Percentiles rank a stretch among this genome's conserved stretches.
Evolutionary conservation across 2,113 vertebrate genomes (phyloP).

Genomic region (Craseonycteris thonglongyai): DNA sequence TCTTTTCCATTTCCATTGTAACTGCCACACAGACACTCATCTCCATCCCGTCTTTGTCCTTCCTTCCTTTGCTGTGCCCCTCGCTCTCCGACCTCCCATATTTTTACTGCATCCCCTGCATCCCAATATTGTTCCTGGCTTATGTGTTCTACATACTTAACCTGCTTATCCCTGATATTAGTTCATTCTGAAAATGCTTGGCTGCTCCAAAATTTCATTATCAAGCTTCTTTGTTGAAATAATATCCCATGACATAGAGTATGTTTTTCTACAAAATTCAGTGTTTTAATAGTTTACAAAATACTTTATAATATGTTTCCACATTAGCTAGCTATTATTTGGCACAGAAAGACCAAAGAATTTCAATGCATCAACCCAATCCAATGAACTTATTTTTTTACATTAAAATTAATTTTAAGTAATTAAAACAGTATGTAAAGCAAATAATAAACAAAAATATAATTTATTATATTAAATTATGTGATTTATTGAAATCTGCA

Average conservation of each 20-base stretch:
- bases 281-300: not conserved
- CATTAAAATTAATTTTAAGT: not conserved
- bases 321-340: not conserved
- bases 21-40: not conserved
- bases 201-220: slow-evolving; percentile 38
- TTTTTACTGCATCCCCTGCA: not conserved
- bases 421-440: not conserved
- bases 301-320: not conserved
- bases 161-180: not conserved
- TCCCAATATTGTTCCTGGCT: not conserved
- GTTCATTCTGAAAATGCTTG: not conserved
- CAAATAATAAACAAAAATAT: not conserved
- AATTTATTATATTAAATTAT: not conserved
- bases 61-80: not conserved
- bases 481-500: not conserved
- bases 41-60: not conserved
- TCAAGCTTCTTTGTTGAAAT: slow-evolving; percentile 14
- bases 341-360: not conserved
- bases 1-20: no score
- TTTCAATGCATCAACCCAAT: not conserved
- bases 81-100: not conserved
- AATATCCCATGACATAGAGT: slow-evolving; percentile 1
- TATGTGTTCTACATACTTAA: not conserved
- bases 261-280: slow-evolving; percentile 31
- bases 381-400: not conserved